Evolutionary conservation across 1,140 invertebrate genomes (phyloP).

Genomic region (Eufriesea mexicana): DNA sequence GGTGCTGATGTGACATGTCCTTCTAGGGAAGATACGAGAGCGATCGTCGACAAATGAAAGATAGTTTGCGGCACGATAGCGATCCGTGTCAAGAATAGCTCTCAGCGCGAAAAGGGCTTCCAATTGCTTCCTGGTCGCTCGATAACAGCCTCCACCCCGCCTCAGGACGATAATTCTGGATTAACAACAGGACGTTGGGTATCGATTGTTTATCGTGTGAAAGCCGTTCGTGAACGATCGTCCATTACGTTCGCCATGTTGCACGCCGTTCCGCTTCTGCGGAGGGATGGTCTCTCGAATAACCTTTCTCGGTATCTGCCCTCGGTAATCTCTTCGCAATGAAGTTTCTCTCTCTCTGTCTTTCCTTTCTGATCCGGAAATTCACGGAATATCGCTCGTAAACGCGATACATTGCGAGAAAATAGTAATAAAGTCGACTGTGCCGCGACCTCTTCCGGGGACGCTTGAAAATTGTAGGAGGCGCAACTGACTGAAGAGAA

Average conservation of each 20-base stretch:
- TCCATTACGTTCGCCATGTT: slow-evolving; percentile 59
- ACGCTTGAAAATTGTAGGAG: neutral
- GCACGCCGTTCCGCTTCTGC: slow-evolving; percentile 34
- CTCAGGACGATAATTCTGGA: slow-evolving; percentile 64
- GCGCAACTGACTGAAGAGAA: neutral
- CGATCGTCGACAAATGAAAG: slow-evolving; percentile 16
- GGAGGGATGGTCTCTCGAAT: slow-evolving; percentile 49
- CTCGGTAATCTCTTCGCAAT: slow-evolving; percentile 58
- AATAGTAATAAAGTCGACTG: slow-evolving; percentile 28
- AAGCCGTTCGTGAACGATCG: slow-evolving; percentile 62
- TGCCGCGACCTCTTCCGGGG: neutral
- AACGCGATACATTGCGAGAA: slow-evolving; percentile 12
- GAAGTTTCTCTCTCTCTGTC: slow-evolving; percentile 14
- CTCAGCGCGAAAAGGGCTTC: slow-evolving; percentile 38
- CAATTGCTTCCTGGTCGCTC: slow-evolving; percentile 66
- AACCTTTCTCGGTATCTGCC: slow-evolving; percentile 51
- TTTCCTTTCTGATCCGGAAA: slow-evolving; percentile 39
- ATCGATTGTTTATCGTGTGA: slow-evolving; percentile 70
- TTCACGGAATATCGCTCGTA: slow-evolving; percentile 49
- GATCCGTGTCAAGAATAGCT: slow-evolving; percentile 40
- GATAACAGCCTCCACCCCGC: slow-evolving; percentile 54
- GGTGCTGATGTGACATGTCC: neutral
- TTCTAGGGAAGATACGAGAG: neutral
- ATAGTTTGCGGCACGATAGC: slow-evolving; percentile 27
- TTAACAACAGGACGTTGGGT: slow-evolving; percentile 65